Evolutionary conservation across 2,797 vertebrate species (phyloP).

Genomic region (Heterohyrax brucei): DNA sequence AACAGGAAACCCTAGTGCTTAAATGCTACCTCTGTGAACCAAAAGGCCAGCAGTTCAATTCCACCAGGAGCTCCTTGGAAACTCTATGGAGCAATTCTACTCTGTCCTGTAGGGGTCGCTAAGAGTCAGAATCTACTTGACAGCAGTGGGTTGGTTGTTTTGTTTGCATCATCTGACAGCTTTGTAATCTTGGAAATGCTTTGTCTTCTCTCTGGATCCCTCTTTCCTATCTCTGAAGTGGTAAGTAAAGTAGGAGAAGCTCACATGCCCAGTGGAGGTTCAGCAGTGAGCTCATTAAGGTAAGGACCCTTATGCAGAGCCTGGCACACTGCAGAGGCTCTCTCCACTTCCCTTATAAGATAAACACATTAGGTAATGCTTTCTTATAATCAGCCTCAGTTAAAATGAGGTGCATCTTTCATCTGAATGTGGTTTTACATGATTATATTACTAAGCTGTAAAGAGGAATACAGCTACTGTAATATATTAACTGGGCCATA

Average conservation of each 20-base stretch:
- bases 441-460: conserved; percentile 46
- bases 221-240: neutral
- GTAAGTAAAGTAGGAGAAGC: neutral
- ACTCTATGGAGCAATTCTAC: no score
- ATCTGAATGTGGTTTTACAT: conserved; percentile 47
- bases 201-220: neutral
- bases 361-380: neutral
- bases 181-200: neutral
- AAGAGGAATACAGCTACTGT: conserved; percentile 38
- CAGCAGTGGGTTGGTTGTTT: no score
- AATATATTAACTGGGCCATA: neutral
- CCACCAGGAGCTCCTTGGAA: no score
- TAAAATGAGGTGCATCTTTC: conserved; percentile 3
- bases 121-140: no score
- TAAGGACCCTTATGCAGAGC: neutral
- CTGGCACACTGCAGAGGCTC: neutral
- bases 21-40: no score
- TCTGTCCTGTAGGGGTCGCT: no score
- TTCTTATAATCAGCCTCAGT: conserved; percentile 34
- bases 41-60: no score
- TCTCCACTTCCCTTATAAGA: neutral
- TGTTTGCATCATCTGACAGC: neutral
- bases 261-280: neutral
- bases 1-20: neutral
- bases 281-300: neutral